Percentiles rank a stretch among this genome's conserved stretches.
These are phyloP conservation scores for Gobionotothen gibberifrons DNA, from an alignment of 2,797 vertebrate species.

Conservation along the genomic window DNA sequence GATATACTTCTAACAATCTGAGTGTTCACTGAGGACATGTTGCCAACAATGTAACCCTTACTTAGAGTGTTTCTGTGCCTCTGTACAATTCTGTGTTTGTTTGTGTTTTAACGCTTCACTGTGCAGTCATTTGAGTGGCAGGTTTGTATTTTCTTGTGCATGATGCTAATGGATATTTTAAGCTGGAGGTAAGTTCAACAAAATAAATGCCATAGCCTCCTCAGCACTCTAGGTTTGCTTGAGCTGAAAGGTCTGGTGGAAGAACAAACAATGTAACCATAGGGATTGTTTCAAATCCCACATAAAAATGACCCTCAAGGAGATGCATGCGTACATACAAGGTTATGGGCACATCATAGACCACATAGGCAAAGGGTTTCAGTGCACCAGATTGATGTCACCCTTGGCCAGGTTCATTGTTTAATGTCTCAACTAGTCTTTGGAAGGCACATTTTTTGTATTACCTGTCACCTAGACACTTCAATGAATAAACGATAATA, in stretches of 20 bases:
- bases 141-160: constrained; percentile 12
- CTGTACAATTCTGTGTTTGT: background rate
- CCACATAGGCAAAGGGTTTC: background rate
- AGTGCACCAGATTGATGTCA: constrained; percentile 5
- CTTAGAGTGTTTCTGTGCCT: background rate
- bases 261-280: background rate
- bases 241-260: background rate
- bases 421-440: constrained; percentile 8
- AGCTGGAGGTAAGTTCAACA: constrained; percentile 11
- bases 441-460: constrained; percentile 7
- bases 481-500: background rate
- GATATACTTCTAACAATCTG: background rate
- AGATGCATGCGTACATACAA: constrained; percentile 10
- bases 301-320: constrained; percentile 11
- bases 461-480: constrained; percentile 15
- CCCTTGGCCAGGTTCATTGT: background rate
- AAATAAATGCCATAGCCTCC: constrained; percentile 1
- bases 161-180: constrained; percentile 28
- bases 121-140: constrained; percentile 4
- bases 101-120: background rate
- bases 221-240: background rate
- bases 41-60: background rate
- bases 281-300: constrained; percentile 15
- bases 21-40: background rate
- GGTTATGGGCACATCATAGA: constrained; percentile 1